A percentile compares a stretch with the other conserved stretches of the same genome.
Conservation (phyloP, 1,140 invertebrate species). For the Zophobas morio region DNA sequence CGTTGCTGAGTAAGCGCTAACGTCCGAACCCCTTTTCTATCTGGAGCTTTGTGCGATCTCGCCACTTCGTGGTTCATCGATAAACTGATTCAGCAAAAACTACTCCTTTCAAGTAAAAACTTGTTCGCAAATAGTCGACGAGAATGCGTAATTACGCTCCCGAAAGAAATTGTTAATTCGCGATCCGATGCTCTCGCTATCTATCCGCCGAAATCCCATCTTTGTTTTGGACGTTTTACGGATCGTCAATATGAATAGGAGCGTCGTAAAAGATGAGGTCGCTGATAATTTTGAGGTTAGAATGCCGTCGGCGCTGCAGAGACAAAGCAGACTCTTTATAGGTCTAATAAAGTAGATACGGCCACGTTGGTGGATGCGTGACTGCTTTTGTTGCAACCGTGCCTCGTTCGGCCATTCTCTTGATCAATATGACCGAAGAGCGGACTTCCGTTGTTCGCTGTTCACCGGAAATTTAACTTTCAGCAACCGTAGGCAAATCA, state of each 20-base stretch:
- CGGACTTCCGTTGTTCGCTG: constrained; percentile 47
- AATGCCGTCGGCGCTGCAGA: constrained; percentile 40
- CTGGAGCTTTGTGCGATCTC: constrained; percentile 25
- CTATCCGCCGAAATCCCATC: constrained; percentile 13
- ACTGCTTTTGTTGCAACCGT: constrained; percentile 43
- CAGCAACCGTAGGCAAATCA: constrained; percentile 51
- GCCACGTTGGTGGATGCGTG: constrained; percentile 42
- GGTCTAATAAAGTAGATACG: constrained; percentile 48
- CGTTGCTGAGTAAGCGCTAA: constrained; percentile 38
- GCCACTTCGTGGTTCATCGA: constrained; percentile 25
- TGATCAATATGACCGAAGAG: constrained; percentile 49
- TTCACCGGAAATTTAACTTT: constrained; percentile 51
- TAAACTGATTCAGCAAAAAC: constrained; percentile 40
- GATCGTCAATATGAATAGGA: constrained; percentile 34
- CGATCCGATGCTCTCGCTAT: background rate
- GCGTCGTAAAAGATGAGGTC: constrained; percentile 23
- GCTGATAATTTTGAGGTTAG: constrained; percentile 30
- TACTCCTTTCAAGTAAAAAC: constrained; percentile 29
- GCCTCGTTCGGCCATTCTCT: constrained; percentile 29
- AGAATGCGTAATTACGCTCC: constrained; percentile 34
- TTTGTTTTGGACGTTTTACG: constrained; percentile 26
- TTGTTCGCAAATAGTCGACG: constrained; percentile 15
- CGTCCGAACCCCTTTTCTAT: constrained; percentile 13
- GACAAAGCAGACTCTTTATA: constrained; percentile 46
- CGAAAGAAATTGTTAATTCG: constrained; percentile 13